Evolutionary conservation across 2,113 vertebrate genomes (phyloP).

Genomic region (Hassar affinis): DNA sequence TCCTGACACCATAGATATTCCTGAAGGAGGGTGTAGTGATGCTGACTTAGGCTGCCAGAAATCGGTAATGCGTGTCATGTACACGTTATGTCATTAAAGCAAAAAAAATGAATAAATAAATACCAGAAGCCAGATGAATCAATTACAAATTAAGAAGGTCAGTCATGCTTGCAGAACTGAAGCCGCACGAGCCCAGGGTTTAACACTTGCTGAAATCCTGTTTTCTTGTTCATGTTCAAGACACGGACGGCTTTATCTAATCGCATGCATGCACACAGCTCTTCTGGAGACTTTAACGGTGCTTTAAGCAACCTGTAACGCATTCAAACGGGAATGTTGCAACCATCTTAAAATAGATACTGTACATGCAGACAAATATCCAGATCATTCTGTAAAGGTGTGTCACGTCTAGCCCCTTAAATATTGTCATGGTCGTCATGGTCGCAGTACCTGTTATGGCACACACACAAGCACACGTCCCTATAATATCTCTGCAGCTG

Average conservation of each 20-base stretch:
- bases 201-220: neutral
- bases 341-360: neutral
- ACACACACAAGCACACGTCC: neutral
- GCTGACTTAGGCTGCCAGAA: neutral
- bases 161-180: neutral
- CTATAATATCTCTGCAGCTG: neutral
- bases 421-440: neutral
- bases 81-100: too few relatives aligned
- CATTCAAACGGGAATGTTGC: neutral
- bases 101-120: neutral
- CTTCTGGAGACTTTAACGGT: too few relatives aligned
- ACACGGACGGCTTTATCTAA: too few relatives aligned
- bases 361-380: neutral
- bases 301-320: neutral
- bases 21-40: neutral
- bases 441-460: neutral
- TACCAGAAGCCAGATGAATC: neutral
- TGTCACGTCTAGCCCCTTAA: neutral
- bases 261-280: too few relatives aligned
- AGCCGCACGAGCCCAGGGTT: neutral
- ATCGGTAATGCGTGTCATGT: too few relatives aligned
- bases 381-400: neutral
- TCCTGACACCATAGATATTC: too few relatives aligned
- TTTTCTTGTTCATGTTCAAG: too few relatives aligned
- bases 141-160: neutral